phyloP scores from a whole-genome alignment of 37 sponge, comb jelly and placozoan species.

The Aplysina aerophoba region DNA sequence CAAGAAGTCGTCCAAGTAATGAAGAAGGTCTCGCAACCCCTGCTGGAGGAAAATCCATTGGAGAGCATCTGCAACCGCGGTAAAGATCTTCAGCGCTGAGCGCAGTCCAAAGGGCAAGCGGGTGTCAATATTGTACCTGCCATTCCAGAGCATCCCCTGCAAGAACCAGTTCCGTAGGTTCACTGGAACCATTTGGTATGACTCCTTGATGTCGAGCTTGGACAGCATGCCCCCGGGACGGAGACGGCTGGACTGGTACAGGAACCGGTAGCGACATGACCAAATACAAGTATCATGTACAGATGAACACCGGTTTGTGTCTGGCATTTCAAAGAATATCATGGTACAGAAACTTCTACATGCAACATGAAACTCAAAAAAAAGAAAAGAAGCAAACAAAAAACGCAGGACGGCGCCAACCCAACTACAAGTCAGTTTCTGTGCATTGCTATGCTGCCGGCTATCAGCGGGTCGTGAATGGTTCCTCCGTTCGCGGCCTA shows the following conservation, averaged over 20 bases:
- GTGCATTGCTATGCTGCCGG: no score
- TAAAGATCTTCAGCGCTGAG: conserved; percentile 44
- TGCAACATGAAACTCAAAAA: neutral
- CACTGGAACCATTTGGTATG: conserved; percentile 45
- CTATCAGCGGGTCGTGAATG: no score
- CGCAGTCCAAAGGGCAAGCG: conserved; percentile 33
- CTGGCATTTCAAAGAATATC: no score
- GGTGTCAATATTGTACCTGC: neutral
- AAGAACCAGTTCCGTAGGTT: conserved; percentile 32
- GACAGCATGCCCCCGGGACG: conserved; percentile 25
- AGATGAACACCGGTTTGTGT: no score
- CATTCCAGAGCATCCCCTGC: conserved; percentile 30
- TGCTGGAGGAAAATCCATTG: conserved; percentile 16
- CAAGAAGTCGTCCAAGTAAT: conserved; percentile 46
- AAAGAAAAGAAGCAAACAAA: no score
- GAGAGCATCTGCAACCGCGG: conserved; percentile 37
- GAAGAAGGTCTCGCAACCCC: neutral
- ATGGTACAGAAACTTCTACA: no score
- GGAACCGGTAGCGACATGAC: conserved; percentile 9
- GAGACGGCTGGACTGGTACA: conserved; percentile 26
- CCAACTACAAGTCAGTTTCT: no score
- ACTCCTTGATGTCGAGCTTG: conserved; percentile 41
- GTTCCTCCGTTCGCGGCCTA: no score
- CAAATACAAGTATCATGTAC: no score
- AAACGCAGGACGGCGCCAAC: no score